Base-by-base conservation (phyloP, 1,140 invertebrate species). In the Nasonia vitripennis region DNA sequence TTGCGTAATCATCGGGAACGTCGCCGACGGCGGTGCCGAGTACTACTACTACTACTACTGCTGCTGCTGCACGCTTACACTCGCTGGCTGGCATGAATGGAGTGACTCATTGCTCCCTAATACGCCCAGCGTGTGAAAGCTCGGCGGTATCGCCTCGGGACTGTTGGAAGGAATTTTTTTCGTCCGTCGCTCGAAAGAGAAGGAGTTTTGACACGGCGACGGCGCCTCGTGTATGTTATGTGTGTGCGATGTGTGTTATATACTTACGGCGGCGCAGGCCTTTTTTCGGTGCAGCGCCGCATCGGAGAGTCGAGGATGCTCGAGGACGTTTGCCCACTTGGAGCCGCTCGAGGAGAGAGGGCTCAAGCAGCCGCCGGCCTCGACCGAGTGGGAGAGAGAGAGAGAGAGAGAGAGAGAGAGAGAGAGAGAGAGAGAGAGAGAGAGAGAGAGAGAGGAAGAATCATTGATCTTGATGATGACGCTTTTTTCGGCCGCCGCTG, bases 41-140 rank as follows among this genome's bases (percentile, higher is more conserved):
- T 78, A 55, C 45, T 62, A 12, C 45, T 48, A 48, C 48, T 23
- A 70, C n/a, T 70, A 68, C 31, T 34, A 27, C 2, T 0, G 1
- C 27, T 27, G 27, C 27, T 17, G 17, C n/a, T 74, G 5, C 5
- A 73, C 70, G 70, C 2, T 9, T 45, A 11, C 34, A 27, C 27
- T 31, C 41, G 67, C 37, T 11, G 20, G 3, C 23, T 6, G 0
- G 20, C 68, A 81, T 81, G 70, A 81, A 74, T 81, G 80, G 80
- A 51, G 45, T 73, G 80, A 81, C 45, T 81, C 70, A 55, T 37
- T 51, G 68, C 45, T 81, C 45, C 23, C 45, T 73, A 51, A 74
- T 81, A 55, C 31, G 31, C 14, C 7, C 31, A 27, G 41, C 70
- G 80, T 74, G 80, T 81, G 80, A 81, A 81, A 81, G 68, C 79